phyloP scores from a whole-genome alignment of 2,888 invertebrate genomes.

The Tanytarsus gracilentus region DNA sequence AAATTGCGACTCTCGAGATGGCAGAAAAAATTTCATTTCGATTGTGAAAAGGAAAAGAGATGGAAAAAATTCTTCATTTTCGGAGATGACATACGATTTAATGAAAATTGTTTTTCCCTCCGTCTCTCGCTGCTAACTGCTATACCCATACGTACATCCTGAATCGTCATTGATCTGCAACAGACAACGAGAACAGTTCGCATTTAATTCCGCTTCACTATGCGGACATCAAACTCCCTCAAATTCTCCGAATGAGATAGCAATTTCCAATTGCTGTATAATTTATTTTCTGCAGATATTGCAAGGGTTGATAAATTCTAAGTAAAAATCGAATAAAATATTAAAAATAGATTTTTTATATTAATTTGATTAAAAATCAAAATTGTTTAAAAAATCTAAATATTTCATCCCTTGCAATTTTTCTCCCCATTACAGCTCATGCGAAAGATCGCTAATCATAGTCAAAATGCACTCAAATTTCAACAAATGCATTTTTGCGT shows the following conservation, averaged over 20 bases:
- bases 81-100: constrained; percentile 29
- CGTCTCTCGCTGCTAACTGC: neutral
- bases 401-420: too few species aligned
- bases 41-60: too few species aligned
- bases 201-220: constrained; percentile 20
- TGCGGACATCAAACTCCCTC: constrained; percentile 7
- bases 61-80: constrained; percentile 29
- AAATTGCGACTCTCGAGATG: constrained; percentile 1
- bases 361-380: too few species aligned
- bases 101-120: constrained; percentile 27
- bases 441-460: too few species aligned
- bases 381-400: too few species aligned
- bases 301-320: neutral
- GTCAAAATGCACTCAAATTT: too few species aligned
- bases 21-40: constrained; percentile 19
- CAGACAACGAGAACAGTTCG: constrained; percentile 26
- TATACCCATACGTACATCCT: neutral
- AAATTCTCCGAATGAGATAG: neutral
- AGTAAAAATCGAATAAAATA: too few species aligned
- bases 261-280: neutral
- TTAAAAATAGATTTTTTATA: too few species aligned
- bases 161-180: constrained; percentile 28
- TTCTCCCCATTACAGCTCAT: too few species aligned
- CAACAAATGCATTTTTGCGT: too few species aligned
- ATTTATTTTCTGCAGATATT: neutral